phyloP scores from a whole-genome alignment of 2,888 invertebrate genomes.

The Hedya salicella region DNA sequence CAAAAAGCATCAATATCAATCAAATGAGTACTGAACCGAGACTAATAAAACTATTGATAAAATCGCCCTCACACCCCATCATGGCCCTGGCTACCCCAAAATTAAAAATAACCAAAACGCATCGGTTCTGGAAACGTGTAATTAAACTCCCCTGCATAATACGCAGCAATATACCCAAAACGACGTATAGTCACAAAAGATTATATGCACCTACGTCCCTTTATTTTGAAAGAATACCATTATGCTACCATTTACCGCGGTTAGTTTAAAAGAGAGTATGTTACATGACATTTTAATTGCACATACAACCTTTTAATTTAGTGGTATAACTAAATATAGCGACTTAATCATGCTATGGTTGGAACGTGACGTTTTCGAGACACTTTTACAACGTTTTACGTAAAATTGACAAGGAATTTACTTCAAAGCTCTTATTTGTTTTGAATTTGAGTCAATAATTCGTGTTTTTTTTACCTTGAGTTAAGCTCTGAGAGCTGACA shows the following conservation, averaged over 20 bases:
- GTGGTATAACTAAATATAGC: constrained; percentile 31
- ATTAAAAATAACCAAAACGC: constrained; percentile 32
- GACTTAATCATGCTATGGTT: constrained; percentile 16
- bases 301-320: background rate
- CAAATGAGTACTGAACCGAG: constrained; percentile 17
- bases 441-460: too few relatives aligned
- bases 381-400: background rate
- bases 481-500: too few relatives aligned
- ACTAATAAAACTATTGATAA: constrained; percentile 24
- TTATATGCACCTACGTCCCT: background rate
- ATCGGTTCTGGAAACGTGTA: constrained; percentile 18
- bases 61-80: constrained; percentile 28
- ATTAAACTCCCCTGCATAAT: constrained; percentile 30
- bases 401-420: constrained; percentile 3
- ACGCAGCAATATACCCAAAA: background rate
- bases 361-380: constrained; percentile 24
- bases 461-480: too few relatives aligned
- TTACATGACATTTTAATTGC: background rate
- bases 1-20: constrained; percentile 17
- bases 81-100: constrained; percentile 28
- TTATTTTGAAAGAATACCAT: background rate
- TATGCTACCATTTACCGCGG: too few relatives aligned
- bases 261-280: too few relatives aligned
- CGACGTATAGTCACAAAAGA: background rate
- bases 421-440: background rate